Evolutionary conservation across 1,140 invertebrate genomes (phyloP), one percentile per base, ranked within the genome.

Genomic region (Drosophila mojavensis): DNA sequence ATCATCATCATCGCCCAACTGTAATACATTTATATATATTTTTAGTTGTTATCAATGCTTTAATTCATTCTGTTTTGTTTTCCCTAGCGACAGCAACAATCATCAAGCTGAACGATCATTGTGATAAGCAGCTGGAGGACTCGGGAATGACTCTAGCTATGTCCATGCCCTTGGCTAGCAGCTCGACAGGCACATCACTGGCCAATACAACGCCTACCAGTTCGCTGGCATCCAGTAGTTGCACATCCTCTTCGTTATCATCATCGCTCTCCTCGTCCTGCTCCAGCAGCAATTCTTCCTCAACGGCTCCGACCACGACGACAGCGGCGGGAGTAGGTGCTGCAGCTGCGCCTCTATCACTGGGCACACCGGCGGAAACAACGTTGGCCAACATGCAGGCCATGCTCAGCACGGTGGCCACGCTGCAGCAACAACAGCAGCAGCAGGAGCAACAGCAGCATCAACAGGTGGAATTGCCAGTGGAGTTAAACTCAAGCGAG

Each of bases 1-100:
- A 67, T 88, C 83, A 69, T 86, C 81, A 51, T 79, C 79, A 71
- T 86, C 83, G 65, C 66, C 82, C 48, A 88, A 84, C 53, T 81
- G 81, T 84, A 84, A 84, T 70, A 47, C 30, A 39, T 9, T 20
- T 41, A 17, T 11, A 61, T 10, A 15, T 47, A 17, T 11, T 53
- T 50, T 58, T 5, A 30, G 3, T 13, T 43, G 17, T 7, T 58
- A 36, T 17, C 26, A 41, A 24, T 30, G 30, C 0, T 68, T 17
- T 36, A 5, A 10, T 6, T n/a, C 0, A 6, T 24, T 15, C 54
- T 61, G n/a, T 0, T 43, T 24, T 36, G 45, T 67, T 75, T 11
- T 0, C n/a, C 17, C 55, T 68, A 79, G 75, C 70, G 41, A 70
- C 72, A 53, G 45, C 75, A 54, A 59, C 65, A 58, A 67, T 43